These are phyloP conservation scores for Dyspetes luteomarginatus DNA, from an alignment of 2,888 invertebrate genomes.

Conservation along the genomic window DNA sequence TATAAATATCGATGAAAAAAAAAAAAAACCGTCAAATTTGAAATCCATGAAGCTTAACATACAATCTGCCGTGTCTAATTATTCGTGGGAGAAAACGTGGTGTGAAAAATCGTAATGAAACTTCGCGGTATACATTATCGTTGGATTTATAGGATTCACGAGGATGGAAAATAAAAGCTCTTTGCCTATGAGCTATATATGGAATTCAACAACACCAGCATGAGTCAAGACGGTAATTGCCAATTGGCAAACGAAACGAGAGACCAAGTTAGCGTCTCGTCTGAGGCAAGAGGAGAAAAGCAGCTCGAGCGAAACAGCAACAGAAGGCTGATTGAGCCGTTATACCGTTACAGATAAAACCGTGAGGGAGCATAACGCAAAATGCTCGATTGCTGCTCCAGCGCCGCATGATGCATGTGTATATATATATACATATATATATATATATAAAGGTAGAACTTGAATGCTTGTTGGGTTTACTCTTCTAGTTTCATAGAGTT, in stretches of 20 bases:
- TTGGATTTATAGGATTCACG: not conserved
- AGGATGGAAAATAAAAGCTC: too few species aligned
- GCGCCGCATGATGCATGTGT: too few species aligned
- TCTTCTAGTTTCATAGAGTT: constrained; percentile 1
- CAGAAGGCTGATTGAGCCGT: constrained; percentile 46
- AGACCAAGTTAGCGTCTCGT: constrained; percentile 8
- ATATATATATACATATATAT: not conserved
- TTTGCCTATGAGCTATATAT: not conserved
- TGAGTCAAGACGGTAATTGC: constrained; percentile 31
- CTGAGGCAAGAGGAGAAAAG: not conserved
- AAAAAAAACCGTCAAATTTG: too few species aligned
- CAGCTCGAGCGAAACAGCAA: constrained; percentile 10
- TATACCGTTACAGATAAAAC: constrained; percentile 49
- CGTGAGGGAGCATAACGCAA: constrained; percentile 45
- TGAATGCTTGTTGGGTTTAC: not conserved
- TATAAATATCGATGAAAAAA: too few species aligned
- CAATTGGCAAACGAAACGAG: constrained; percentile 36
- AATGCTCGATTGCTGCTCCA: constrained; percentile 32
- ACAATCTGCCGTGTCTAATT: too few species aligned
- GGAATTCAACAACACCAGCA: not conserved
- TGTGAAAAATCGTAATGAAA: not conserved
- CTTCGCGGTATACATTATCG: not conserved
- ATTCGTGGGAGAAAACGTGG: not conserved
- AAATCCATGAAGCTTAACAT: too few species aligned
- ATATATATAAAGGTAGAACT: not conserved